Conservation (phyloP, 2,797 vertebrate species). For the Otolemur crassicaudatus region DNA sequence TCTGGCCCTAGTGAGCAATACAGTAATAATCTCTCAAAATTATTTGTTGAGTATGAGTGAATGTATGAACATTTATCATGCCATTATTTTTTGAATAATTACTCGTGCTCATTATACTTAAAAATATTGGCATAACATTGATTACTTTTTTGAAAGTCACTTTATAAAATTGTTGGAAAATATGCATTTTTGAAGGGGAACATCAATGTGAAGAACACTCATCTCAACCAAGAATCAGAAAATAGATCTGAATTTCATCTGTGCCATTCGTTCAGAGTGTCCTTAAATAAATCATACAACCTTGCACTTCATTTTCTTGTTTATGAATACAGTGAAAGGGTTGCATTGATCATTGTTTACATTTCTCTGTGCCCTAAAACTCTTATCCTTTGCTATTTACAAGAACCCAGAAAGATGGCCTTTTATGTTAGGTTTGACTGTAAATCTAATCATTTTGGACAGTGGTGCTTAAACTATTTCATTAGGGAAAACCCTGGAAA, state of each 20-base stretch:
- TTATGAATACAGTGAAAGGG: background rate
- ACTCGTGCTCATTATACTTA: background rate
- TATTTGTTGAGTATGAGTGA: background rate
- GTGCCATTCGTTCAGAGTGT: background rate
- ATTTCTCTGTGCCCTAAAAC: slow-evolving; percentile 19
- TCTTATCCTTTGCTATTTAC: slow-evolving; percentile 18
- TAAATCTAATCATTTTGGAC: background rate
- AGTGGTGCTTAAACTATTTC: background rate
- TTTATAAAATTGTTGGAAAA: slow-evolving; percentile 1
- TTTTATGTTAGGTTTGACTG: slow-evolving; percentile 49
- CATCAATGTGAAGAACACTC: background rate
- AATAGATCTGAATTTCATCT: background rate
- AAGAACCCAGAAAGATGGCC: slow-evolving; percentile 20
- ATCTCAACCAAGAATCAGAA: background rate
- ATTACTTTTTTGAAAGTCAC: background rate
- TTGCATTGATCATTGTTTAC: background rate
- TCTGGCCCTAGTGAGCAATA: background rate
- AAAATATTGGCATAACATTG: background rate
- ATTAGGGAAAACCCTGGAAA: background rate
- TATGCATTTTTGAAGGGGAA: background rate
- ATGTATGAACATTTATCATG: background rate
- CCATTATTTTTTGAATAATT: background rate
- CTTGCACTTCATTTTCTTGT: background rate
- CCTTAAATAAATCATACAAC: background rate
- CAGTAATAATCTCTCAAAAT: background rate